Percentiles rank a stretch among this genome's conserved stretches.
Conservation (phyloP, 2,797 vertebrate species). For the Thunnus albacares region DNA sequence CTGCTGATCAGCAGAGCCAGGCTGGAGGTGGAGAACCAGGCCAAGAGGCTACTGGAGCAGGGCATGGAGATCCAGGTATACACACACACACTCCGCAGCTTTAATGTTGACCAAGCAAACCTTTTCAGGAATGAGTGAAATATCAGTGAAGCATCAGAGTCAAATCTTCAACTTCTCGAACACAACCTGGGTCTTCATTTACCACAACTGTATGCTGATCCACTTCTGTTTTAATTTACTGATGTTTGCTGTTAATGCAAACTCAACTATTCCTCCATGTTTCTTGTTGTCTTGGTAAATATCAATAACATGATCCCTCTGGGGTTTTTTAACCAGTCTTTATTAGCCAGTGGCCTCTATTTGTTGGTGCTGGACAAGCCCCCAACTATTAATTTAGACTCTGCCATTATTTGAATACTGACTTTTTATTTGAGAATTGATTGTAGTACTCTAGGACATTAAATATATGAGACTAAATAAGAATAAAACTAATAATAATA, state of each 20-base stretch:
- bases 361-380: no score
- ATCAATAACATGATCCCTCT: no score
- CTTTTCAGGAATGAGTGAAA: neutral
- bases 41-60: slow-evolving; percentile 95
- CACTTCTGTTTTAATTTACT: neutral
- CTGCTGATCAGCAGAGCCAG: slow-evolving; percentile 96
- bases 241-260: no score
- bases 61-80: slow-evolving; percentile 97
- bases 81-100: neutral
- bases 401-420: no score
- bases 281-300: neutral
- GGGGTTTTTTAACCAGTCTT: no score
- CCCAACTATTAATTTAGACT: no score
- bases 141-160: neutral
- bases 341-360: no score
- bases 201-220: neutral
- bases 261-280: neutral
- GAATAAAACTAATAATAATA: no score
- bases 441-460: no score
- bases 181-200: neutral
- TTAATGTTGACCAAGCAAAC: neutral
- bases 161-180: neutral
- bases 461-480: neutral
- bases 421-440: neutral
- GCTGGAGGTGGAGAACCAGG: slow-evolving; percentile 98